Base-by-base conservation (phyloP, 2,888 invertebrate genomes). In the Yponomeuta evonymella region DNA sequence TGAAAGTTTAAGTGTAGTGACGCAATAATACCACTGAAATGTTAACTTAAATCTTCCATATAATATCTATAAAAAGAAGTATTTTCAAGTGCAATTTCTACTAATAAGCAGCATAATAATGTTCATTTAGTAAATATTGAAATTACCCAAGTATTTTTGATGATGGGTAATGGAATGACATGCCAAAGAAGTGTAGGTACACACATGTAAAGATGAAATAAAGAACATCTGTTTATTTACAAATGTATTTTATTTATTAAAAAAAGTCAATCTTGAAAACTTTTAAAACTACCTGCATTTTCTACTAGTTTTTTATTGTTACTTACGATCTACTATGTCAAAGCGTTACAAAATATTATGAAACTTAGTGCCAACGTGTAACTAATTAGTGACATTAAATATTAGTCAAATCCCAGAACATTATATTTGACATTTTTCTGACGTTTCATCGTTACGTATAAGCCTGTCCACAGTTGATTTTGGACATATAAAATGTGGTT, bases 151-250 rank as follows among this genome's bases (percentile, higher is more conserved):
- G 33, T 58, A 58, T 65, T 65, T 65, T 30, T 11, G 30, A 68
- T 2, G 48, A 51, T 64, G 67, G 15, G 75, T 51, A 58, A 58
- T 67, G 89, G 89, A 89, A 81, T 84, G 12, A 82, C 83, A 89
- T 88, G 83, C 90, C 90, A 90, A 90, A 90, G 90, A 90, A 81
- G 80, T 89, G 87, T 88, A 86, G 87, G 87, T 87, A 86, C 84
- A 77, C 71, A 76, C 75, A 83, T 80, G 75, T 48, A 66, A 48
- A 69, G 63, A 67, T 67, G 63, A 63, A 30, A n/a, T n/a, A 58
- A 63, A 68, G 15, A 23, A 15, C 48, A 64, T 65, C 29, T 65
- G 65, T 64, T 70, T 70, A 70, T 70, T 70, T 62, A 43, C 12
- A 51, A n/a, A 1, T 9, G 68, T 43, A 33, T 33, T 70, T 72